Evolutionary conservation across 53 echinoderm and acorn worm species (phyloP), one percentile per base, ranked within the genome.

Genomic region (Stichopus horrens): DNA sequence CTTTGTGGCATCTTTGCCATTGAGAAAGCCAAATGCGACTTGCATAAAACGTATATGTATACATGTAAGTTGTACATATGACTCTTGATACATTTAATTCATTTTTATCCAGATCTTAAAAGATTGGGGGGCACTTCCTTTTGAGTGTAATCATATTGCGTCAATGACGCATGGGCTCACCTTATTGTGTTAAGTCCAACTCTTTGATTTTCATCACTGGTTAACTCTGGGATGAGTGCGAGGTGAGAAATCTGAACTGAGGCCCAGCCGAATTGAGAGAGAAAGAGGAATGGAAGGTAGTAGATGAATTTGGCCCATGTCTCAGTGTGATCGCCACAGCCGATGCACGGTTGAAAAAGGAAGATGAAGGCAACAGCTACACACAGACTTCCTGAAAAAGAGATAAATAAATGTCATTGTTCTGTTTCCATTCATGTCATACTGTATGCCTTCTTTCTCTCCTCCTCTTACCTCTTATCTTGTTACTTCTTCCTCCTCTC

Each of bases 211-310:
- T 91, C 94, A 76, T 90, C 88, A 7, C 78, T 58, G 23, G 98
- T 93, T 5, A 98, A 91, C 52, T 98, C 98, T 8, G 98, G 98
- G 57, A 98, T 94, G 21, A 98, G 98, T 7, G 98, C 76, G 55
- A 98, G 89, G 79, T 98, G 98, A 18, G 98, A 95, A 73, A 98
- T 98, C 90, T 98, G 98, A 8, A 95, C 94, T 18, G 95, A 89
- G 4, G 98, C 98, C 98, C 98, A 98, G 20, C 98, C 98, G 90
- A 98, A 98, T 91, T 98, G 98, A 86, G 95, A 95, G 87, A 95
- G 93, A 81, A 95, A 86, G 8, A 98, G 90, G 79, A 98, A 95
- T 3, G 98, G 98, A 9, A 92, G 87, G 53, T 94, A 98, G 93
- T 98, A 98, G 60, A 98, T 89, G 37, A 95, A 89, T 78, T 93